These are phyloP conservation scores for Machimus rusticus DNA, from an alignment of 2,888 invertebrate species.

Conservation along the genomic window DNA sequence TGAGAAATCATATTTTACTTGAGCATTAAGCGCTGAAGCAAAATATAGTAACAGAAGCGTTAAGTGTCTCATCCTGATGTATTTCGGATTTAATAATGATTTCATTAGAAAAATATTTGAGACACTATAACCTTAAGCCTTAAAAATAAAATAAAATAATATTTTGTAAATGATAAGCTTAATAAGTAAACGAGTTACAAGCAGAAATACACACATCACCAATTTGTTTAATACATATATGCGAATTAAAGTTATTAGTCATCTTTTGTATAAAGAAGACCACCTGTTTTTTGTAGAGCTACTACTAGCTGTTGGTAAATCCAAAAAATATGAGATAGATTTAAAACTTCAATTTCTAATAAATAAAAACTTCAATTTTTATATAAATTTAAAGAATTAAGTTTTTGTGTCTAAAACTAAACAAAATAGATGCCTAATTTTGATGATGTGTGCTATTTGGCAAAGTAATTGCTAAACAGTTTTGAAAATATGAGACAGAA, in stretches of 20 bases:
- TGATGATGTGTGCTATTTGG: neutral
- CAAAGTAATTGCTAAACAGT: neutral
- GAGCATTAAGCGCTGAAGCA: constrained; percentile 8
- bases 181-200: neutral
- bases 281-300: too few relatives aligned
- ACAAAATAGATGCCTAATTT: neutral
- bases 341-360: too few relatives aligned
- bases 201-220: neutral
- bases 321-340: too few relatives aligned
- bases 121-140: neutral
- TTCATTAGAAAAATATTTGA: neutral
- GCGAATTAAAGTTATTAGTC: neutral
- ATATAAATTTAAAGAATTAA: neutral
- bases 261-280: too few relatives aligned
- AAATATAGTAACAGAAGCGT: neutral
- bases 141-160: neutral
- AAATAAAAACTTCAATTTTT: too few relatives aligned
- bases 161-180: neutral
- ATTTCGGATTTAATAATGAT: neutral
- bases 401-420: neutral
- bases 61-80: neutral
- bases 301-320: too few relatives aligned
- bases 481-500: neutral
- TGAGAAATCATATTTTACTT: constrained; percentile 16
- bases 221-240: neutral